Evolutionary conservation across 2,113 vertebrate genomes (phyloP), one percentile per base, ranked within the genome.

Genomic region (Sander vitreus): DNA sequence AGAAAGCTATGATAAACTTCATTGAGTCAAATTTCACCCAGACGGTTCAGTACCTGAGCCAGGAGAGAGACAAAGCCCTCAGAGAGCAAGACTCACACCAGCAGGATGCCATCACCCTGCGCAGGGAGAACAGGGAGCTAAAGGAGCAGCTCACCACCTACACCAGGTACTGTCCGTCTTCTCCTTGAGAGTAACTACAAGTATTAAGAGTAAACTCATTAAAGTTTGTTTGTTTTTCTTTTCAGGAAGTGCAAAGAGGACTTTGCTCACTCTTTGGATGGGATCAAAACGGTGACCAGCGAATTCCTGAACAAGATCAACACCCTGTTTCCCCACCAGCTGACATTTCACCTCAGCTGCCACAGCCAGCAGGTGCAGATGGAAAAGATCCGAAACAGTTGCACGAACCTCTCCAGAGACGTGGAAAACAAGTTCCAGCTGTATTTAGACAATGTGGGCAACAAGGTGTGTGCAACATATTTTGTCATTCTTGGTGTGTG

Each of bases 281-380:
- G 95, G 8, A 95, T 96, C 88, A 80, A 92, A 53, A 58, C 21
- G 0, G 95, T 96, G 77, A 96, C 94, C 11, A 80, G 50, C 3
- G 69, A 77, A 14, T 96, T 96, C 82, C 92, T 95, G 73, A 63
- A 63, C 21, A 92, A 90, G 71, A 95, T 96, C 64, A 91, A 94
- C 80, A 93, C 59, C 80, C 69, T 95, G 90, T 95, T 95, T 59
- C 89, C 93, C 6, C 82, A 92, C 60, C 85, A 91, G 66, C 18
- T 88, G 81, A 95, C 93, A 75, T 96, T 96, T 79, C 93, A 95
- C 85, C 93, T 96, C 74, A 93, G 93, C 82, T 96, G 95, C 39
- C 30, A 73, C 0, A 94, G 92, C n/a, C 95, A 96, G 80, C 33
- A 73, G 50, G 93, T 91, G 9, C 84, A 93, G 48, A 74, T 92